A percentile compares a stretch with the other conserved stretches of the same genome.
Conservation (phyloP, 2,797 vertebrate species). For the Muscicapa comitata region DNA sequence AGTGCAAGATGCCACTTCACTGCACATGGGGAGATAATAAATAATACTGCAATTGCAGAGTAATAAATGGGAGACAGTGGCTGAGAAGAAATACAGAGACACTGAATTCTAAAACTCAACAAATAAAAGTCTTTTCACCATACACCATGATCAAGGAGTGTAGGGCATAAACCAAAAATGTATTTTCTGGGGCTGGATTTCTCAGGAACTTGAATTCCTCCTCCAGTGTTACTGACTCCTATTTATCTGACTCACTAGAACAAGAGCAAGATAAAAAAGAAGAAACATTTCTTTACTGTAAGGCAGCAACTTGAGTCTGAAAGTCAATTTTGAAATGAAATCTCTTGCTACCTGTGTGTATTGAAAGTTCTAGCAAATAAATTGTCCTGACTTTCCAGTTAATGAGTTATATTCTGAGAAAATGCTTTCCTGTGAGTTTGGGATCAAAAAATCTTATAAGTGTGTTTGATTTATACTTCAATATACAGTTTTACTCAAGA, state of each 20-base stretch:
- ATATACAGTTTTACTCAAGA: neutral
- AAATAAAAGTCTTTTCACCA: slow-evolving; percentile 42
- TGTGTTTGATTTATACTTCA: neutral
- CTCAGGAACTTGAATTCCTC: neutral
- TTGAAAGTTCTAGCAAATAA: neutral
- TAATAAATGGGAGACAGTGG: slow-evolving; percentile 44
- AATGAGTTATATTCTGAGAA: neutral
- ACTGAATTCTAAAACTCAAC: slow-evolving; percentile 52
- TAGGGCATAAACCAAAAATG: neutral
- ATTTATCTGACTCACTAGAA: neutral
- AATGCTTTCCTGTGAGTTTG: neutral
- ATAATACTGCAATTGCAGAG: slow-evolving; percentile 49
- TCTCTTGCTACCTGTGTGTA: neutral
- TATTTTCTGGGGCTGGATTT: slow-evolving; percentile 1
- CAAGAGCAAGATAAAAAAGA: neutral
- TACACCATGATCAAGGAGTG: neutral
- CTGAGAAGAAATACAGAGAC: slow-evolving; percentile 30
- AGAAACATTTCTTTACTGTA: neutral
- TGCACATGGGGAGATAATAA: slow-evolving; percentile 49
- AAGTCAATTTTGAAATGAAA: slow-evolving; percentile 1
- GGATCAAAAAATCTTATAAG: neutral
- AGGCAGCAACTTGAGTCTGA: neutral
- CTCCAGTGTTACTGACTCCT: neutral
- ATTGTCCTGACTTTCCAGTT: neutral
- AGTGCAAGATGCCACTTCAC: neutral